Percentiles rank a stretch among this genome's conserved stretches.
These are phyloP conservation scores for Pseudochaenichthys georgianus DNA, from an alignment of 2,797 vertebrate species.

Conservation along the genomic window DNA sequence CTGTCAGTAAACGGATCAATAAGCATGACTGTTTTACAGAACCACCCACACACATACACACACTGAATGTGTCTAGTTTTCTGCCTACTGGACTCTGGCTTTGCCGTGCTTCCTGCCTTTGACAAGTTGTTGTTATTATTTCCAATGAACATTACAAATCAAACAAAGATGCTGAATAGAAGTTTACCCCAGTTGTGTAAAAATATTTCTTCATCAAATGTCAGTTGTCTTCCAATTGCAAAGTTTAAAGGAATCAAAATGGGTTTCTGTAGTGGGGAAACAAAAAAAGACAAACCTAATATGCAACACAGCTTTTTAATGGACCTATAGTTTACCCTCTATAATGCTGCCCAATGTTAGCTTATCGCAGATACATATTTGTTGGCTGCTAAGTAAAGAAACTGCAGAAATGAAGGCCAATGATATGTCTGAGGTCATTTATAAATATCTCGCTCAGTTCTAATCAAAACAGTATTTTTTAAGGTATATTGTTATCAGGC, in stretches of 20 bases:
- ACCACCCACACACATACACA: conserved; percentile 23
- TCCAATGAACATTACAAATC: background rate
- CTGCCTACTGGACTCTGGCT: conserved; percentile 20
- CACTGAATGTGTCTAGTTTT: conserved; percentile 18
- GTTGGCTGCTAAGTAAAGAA: background rate
- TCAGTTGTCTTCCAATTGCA: background rate
- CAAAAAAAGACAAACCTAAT: conserved; percentile 7
- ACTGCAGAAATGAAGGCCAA: background rate
- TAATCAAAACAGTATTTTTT: background rate
- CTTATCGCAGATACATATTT: conserved; percentile 4
- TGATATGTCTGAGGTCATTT: background rate
- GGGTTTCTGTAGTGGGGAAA: background rate
- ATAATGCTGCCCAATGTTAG: background rate
- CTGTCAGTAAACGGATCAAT: conserved; percentile 56
- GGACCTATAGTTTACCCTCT: background rate
- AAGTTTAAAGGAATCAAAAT: background rate
- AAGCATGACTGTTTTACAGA: conserved; percentile 48
- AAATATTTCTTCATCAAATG: background rate
- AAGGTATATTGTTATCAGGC: background rate
- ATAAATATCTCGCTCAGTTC: background rate
- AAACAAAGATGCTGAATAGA: background rate
- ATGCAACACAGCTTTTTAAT: background rate
- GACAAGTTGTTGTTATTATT: conserved; percentile 9
- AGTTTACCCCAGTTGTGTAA: background rate
- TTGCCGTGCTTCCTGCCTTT: conserved; percentile 8